Conservation (phyloP, 1,140 invertebrate genomes). For the Lerema accius region DNA sequence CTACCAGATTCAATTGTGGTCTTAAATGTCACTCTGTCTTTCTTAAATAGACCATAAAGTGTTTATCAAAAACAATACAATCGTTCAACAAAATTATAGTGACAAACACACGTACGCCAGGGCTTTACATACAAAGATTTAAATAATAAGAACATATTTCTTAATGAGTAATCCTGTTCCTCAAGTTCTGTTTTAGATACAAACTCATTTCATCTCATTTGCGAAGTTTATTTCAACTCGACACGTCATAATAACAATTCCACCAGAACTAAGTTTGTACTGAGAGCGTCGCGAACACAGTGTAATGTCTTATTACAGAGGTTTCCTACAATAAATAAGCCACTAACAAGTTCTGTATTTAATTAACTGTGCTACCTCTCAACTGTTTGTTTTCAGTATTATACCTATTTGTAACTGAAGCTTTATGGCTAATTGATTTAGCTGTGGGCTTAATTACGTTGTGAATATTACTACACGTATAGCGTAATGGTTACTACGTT, state of each 20-base stretch:
- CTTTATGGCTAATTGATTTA: background rate
- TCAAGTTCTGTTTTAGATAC: background rate
- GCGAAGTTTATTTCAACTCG: conserved; percentile 2
- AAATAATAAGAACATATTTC: no score
- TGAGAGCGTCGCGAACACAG: background rate
- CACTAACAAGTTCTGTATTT: conserved; percentile 4
- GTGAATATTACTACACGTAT: no score
- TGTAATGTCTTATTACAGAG: conserved; percentile 4
- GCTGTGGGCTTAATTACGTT: background rate
- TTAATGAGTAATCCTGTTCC: no score
- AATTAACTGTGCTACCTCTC: background rate
- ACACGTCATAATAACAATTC: background rate
- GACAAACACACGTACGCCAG: no score
- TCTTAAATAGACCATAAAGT: no score
- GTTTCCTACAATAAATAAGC: conserved; percentile 1
- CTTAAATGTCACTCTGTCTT: no score
- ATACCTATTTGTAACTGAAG: background rate
- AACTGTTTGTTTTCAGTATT: background rate
- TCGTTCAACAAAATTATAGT: no score
- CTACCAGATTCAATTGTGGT: no score
- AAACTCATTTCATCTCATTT: background rate
- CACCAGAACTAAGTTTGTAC: background rate
- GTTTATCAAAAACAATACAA: no score
- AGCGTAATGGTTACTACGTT: no score
- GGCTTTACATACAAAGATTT: no score